Conservation (phyloP, 2,888 invertebrate genomes). For the Hirtodrosophila confusa region DNA sequence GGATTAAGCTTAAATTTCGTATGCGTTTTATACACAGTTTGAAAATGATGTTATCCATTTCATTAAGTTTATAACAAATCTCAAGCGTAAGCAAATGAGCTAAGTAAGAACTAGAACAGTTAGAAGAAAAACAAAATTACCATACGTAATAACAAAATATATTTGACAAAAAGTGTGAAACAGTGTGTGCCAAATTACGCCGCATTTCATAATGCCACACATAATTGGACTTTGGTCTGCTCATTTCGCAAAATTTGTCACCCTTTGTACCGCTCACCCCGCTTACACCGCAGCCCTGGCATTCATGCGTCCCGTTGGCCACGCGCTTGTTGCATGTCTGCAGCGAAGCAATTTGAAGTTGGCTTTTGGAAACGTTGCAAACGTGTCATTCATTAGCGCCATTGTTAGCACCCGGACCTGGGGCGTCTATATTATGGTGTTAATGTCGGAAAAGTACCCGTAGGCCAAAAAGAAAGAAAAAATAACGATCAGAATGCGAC, state of each 20-base stretch:
- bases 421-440: conserved; percentile 28
- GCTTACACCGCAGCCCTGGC: background rate
- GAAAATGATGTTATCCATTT: too few species aligned
- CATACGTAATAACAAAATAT: too few species aligned
- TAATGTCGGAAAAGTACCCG: conserved; percentile 62
- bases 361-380: conserved; percentile 59
- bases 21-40: too few species aligned
- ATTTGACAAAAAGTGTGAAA: too few species aligned
- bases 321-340: conserved; percentile 68
- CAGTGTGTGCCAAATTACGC: too few species aligned
- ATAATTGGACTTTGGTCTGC: too few species aligned
- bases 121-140: too few species aligned
- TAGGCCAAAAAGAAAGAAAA: background rate
- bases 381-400: conserved; percentile 72
- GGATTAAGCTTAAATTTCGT: too few species aligned
- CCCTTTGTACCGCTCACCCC: background rate
- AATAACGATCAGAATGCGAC: conserved; percentile 1
- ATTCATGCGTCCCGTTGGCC: conserved; percentile 29
- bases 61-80: too few species aligned
- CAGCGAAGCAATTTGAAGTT: conserved; percentile 34
- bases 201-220: too few species aligned
- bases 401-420: conserved; percentile 65
- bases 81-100: too few species aligned
- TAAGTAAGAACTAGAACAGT: too few species aligned
- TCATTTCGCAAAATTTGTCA: background rate